Base-by-base conservation (phyloP, 2,113 vertebrate species). In the Triplophysa tibetana region DNA sequence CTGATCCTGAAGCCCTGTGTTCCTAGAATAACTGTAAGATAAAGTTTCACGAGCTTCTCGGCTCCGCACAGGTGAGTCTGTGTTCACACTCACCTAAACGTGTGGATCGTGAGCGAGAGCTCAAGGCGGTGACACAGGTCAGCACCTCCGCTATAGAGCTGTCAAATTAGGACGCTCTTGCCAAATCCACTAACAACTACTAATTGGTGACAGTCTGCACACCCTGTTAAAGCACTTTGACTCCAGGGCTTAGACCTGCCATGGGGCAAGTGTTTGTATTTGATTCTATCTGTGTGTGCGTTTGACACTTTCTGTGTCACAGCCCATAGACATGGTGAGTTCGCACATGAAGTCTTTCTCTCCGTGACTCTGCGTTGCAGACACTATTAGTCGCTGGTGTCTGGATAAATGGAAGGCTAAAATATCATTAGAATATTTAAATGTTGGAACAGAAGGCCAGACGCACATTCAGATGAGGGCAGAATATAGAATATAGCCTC, bases 131-230 rank as follows among this genome's bases (percentile, higher is more conserved):
- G 24, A 63, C 61, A 43, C 86, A 85, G 90, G 90, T 92, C 91
- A 90, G 91, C 90, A 92, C 90, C 91, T 92, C 90, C 81, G 82
- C 85, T 88, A 86, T 78, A 83, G 85, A 91, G 87, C 85, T 90
- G 90, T 91, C 90, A 92, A 88, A 92, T 92, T 87, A 91, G 64
- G 80, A 83, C 80, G 64, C 87, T 84, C 85, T 89, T 86, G 85
- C 89, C 86, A 85, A 84, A 87, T 82, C 84, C 43, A 79, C 88
- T 86, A 90, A 91, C 90, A 90, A 87, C 84, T 86, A 85, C 88
- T 91, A 91, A 93, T 93, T 92, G 90, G 90, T 80, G 85, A 81
- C 89, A 87, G 64, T 24, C 64, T 80, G 78, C 75, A 70, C 80
- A 80, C 70, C 52, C 60, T 67, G 80, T 62, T 77, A 82, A 68